Conservation (phyloP, 2,797 vertebrate genomes). For the Chloroceryle inda region DNA sequence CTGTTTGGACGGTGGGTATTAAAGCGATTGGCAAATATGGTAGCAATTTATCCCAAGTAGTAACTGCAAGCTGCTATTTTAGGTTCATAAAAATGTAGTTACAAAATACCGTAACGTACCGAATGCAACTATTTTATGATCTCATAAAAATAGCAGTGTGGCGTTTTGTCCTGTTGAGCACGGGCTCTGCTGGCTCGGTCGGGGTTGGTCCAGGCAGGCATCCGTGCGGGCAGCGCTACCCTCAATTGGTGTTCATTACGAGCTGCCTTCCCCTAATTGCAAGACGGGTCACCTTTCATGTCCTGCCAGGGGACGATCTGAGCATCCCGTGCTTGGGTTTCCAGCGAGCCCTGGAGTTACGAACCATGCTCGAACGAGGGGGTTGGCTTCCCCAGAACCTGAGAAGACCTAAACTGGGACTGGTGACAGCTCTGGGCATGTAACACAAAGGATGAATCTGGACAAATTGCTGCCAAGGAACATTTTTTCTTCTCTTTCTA, state of each 20-base stretch:
- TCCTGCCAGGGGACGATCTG: constrained; percentile 48
- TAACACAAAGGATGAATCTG: background rate
- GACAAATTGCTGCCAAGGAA: background rate
- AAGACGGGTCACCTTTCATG: constrained; percentile 50
- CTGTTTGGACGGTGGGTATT: constrained; percentile 26
- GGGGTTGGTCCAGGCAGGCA: background rate
- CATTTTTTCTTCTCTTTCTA: background rate
- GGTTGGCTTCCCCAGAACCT: background rate
- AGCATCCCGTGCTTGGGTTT: background rate
- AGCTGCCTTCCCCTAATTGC: constrained; percentile 32
- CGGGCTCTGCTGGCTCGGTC: background rate
- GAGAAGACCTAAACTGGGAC: background rate
- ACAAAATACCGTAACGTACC: constrained; percentile 14
- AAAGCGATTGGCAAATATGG: constrained; percentile 55
- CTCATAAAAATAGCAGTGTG: constrained; percentile 46
- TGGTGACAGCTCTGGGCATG: background rate
- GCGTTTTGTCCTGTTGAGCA: background rate
- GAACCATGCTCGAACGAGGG: background rate
- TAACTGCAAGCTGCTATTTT: constrained; percentile 69
- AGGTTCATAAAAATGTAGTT: constrained; percentile 70
- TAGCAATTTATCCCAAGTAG: constrained; percentile 71
- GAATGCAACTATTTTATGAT: constrained; percentile 56
- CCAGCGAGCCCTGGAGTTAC: background rate
- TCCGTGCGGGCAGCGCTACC: background rate
- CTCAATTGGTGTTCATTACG: constrained; percentile 5